Conservation (phyloP, 2,888 invertebrate species). For the Lepidochrysops patricia region DNA sequence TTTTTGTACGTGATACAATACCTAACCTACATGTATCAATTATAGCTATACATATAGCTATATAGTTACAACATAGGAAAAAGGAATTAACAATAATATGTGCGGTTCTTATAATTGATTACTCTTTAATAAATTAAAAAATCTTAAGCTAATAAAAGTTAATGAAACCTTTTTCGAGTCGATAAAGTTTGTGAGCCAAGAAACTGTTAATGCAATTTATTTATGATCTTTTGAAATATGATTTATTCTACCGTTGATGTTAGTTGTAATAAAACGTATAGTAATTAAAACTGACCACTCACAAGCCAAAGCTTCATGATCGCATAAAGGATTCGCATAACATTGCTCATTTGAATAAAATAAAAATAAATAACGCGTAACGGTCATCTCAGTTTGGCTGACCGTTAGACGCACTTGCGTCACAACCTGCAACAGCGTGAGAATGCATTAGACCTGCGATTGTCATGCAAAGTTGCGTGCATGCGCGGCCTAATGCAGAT, state of each 20-base stretch:
- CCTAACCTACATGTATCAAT: not conserved
- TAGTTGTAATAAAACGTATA: not conserved
- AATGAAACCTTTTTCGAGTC: no score
- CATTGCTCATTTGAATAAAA: constrained; percentile 21
- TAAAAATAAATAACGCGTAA: constrained; percentile 30
- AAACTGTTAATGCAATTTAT: not conserved
- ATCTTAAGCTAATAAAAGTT: no score
- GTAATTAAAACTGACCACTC: not conserved
- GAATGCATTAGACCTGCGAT: not conserved
- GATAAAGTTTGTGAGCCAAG: no score
- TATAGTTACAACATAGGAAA: not conserved
- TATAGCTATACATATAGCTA: not conserved
- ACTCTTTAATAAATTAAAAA: no score
- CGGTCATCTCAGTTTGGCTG: constrained; percentile 34
- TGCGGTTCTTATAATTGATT: not conserved
- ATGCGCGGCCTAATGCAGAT: not conserved
- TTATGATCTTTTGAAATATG: not conserved
- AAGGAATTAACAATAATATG: not conserved
- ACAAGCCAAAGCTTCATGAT: not conserved
- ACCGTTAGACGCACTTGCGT: not conserved
- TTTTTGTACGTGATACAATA: not conserved
- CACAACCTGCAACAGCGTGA: not conserved
- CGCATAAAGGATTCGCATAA: not conserved
- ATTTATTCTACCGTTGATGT: not conserved
- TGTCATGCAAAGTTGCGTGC: not conserved